phyloP scores from a whole-genome alignment of 2,113 vertebrate genomes.

The mouse (Mus musculus) region DNA sequence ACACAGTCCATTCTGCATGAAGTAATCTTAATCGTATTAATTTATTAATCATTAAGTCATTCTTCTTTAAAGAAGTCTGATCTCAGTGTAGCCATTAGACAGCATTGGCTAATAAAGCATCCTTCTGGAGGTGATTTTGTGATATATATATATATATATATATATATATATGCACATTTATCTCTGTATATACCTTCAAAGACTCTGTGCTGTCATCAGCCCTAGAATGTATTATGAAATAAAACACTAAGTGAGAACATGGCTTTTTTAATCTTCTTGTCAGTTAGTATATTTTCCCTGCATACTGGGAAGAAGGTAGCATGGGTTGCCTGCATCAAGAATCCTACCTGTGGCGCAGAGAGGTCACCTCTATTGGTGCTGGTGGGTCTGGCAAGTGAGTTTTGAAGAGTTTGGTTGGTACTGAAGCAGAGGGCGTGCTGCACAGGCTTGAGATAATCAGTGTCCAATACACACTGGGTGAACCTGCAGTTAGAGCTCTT shows the following conservation, averaged over 20 bases:
- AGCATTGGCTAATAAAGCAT: not conserved
- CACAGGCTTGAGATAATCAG: not conserved
- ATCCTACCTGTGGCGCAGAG: not conserved
- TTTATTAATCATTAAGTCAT: slow-evolving; percentile 40
- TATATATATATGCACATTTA: not conserved
- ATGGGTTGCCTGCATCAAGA: not conserved
- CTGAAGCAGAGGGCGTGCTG: not conserved
- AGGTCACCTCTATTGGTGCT: not conserved
- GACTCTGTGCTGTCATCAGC: not conserved
- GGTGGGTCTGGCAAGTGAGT: not conserved
- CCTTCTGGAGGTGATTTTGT: not conserved
- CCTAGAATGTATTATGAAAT: not conserved
- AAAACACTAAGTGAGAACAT: not conserved
- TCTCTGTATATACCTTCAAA: not conserved
- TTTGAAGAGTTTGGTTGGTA: not conserved
- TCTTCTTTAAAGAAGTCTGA: not conserved
- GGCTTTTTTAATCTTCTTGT: not conserved
- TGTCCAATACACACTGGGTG: slow-evolving; percentile 2
- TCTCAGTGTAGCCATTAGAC: not conserved
- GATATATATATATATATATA: too few species aligned
- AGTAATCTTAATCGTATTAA: not conserved
- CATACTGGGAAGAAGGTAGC: not conserved
- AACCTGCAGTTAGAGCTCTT: not conserved
- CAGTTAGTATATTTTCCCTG: not conserved
- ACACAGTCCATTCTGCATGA: not conserved